These are phyloP conservation scores for Cosmia pyralina DNA, from an alignment of 2,888 invertebrate species.

Conservation along the genomic window DNA sequence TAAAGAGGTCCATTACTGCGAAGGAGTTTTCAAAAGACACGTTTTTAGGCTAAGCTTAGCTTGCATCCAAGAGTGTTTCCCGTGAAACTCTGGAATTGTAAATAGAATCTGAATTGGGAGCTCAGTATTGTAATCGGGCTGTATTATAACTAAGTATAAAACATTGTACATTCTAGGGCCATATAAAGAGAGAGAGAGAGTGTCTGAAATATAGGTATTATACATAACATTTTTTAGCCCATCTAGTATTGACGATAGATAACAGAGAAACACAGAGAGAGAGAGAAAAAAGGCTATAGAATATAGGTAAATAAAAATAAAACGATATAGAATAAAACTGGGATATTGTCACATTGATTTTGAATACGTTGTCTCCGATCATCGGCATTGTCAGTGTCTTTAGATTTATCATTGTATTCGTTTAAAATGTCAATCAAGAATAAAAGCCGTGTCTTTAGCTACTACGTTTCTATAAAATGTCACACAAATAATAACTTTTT, in stretches of 20 bases:
- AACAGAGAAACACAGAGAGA: background rate
- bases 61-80: constrained; percentile 37
- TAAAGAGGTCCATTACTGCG: constrained; percentile 57
- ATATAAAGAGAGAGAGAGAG: background rate
- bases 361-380: background rate
- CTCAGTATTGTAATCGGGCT: constrained; percentile 25
- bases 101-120: constrained; percentile 47
- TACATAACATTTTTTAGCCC: too few species aligned
- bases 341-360: background rate
- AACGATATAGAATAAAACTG: constrained; percentile 6
- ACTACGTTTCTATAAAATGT: constrained; percentile 8
- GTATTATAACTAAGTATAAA: background rate
- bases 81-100: constrained; percentile 36
- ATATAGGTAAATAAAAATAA: background rate
- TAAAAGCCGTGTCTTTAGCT: constrained; percentile 7
- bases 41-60: constrained; percentile 54
- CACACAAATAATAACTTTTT: constrained; percentile 46
- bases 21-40: constrained; percentile 56
- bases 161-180: background rate
- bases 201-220: background rate
- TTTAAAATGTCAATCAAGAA: constrained; percentile 17
- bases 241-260: background rate
- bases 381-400: background rate
- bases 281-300: too few species aligned
- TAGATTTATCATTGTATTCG: constrained; percentile 9